Base-by-base conservation (phyloP, 2,888 invertebrate species). In the Hypomecis atomaria region DNA sequence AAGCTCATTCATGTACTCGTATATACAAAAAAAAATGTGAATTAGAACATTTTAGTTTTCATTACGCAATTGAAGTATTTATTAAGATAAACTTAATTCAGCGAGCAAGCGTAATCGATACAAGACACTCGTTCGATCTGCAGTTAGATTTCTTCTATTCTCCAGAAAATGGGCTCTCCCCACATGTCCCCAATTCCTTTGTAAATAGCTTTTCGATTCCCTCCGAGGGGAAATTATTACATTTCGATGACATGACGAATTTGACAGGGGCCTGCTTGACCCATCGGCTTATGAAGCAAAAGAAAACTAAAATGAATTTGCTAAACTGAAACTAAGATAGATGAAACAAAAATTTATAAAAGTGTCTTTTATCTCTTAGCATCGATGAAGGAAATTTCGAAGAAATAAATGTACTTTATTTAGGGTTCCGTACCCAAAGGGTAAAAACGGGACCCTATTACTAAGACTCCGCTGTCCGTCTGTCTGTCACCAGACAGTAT, bases 191-290 rank as follows among this genome's bases (percentile, higher is more conserved):
- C 78, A 62, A 76, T 75, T 80, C 82, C 83, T 88, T 88, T 88
- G 88, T 89, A 87, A 89, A 90, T 88, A 88, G 86, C 85, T 85
- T 85, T 84, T 81, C 83, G 81, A 88, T 84, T 78, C 74, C 73
- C 72, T 77, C 71, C 73, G 13, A 44, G 65, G 60, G 86, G 87
- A 85, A 85, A 87, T 89, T 90, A 92, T 89, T 90, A 86, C 89
- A 86, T 90, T 90, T 89, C 86, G 90, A 91, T 92, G 91, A 92
- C 90, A 89, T 82, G 88, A 86, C 87, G 86, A 88, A 90, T 89
- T 86, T 81, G 75, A 84, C 85, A 86, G 84, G 88, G 72, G 75
- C 67, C 67, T 77, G 78, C 84, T 87, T 86, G 86, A 86, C 86
- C 87, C 53, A 4, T 8, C 40, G 52, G 33, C 40, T 52, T 52